Conservation (phyloP, 2,113 vertebrate species). For the Cyprinodon brontotheroides region DNA sequence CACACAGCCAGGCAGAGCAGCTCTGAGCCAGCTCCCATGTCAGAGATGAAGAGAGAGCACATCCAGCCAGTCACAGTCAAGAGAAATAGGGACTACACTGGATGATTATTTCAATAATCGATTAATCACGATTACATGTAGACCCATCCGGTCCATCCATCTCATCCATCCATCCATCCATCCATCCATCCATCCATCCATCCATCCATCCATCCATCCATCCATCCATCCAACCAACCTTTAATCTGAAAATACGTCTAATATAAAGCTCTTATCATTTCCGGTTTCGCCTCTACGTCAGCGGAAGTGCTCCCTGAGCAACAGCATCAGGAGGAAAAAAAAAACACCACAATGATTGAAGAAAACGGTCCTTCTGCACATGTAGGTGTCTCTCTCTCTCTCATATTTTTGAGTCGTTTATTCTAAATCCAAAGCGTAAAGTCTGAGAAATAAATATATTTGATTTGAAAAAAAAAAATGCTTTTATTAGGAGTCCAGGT, state of each 20-base stretch:
- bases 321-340: conserved; percentile 12
- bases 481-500: background rate
- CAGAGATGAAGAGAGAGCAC: no score
- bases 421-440: background rate
- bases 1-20: no score
- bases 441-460: background rate
- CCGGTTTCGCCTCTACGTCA: conserved; percentile 56
- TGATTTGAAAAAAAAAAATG: fast-evolving
- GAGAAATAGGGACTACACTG: no score
- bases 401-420: background rate
- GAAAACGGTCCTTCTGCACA: conserved; percentile 74
- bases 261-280: conserved; percentile 5
- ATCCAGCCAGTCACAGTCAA: no score
- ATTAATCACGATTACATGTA: no score
- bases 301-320: conserved; percentile 43
- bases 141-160: background rate
- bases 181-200: background rate
- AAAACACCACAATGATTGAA: conserved; percentile 72
- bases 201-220: background rate
- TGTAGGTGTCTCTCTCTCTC: conserved; percentile 43
- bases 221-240: background rate
- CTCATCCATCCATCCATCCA: background rate
- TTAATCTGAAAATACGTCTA: background rate
- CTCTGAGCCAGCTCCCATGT: no score
- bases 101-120: no score